These are phyloP conservation scores for Phrynocephalus forsythii DNA, from an alignment of 2,797 vertebrate genomes.

Conservation along the genomic window DNA sequence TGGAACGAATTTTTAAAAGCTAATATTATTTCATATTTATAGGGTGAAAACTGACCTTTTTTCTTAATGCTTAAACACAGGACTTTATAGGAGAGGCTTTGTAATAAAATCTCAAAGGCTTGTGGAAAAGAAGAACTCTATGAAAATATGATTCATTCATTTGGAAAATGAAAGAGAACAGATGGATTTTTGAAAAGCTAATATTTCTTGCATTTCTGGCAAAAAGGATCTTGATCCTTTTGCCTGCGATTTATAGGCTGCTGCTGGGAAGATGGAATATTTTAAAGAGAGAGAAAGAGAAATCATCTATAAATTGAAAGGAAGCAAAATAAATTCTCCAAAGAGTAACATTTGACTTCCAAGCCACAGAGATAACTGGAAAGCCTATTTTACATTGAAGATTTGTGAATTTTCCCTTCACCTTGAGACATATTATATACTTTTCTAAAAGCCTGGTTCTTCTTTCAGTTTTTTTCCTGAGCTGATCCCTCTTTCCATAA, in stretches of 20 bases:
- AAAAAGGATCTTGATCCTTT: slow-evolving; percentile 40
- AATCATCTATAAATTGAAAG: slow-evolving; percentile 31
- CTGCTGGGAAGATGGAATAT: slow-evolving; percentile 41
- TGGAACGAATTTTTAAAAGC: slow-evolving; percentile 39
- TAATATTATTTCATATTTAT: slow-evolving; percentile 41
- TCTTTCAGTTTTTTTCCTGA: slow-evolving; percentile 16
- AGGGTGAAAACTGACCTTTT: slow-evolving; percentile 23
- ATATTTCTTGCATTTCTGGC: slow-evolving; percentile 35
- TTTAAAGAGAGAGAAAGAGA: slow-evolving; percentile 15
- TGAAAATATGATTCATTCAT: slow-evolving; percentile 31
- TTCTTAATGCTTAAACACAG: slow-evolving; percentile 42
- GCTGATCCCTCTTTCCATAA: background rate
- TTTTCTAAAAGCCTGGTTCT: slow-evolving; percentile 3
- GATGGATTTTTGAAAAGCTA: slow-evolving; percentile 32
- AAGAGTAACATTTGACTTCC: slow-evolving; percentile 16
- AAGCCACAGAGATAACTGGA: slow-evolving; percentile 20
- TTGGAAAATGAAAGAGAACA: slow-evolving; percentile 48
- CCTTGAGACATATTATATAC: slow-evolving; percentile 19
- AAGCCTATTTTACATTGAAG: slow-evolving; percentile 1
- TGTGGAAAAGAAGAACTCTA: slow-evolving; percentile 44
- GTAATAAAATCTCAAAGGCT: slow-evolving; percentile 44
- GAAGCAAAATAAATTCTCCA: slow-evolving; percentile 12
- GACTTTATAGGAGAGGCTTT: slow-evolving; percentile 48
- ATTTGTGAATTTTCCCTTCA: slow-evolving; percentile 5
- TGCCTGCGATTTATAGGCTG: slow-evolving; percentile 32